Evolutionary conservation across 2,113 vertebrate species (phyloP), one percentile per base, ranked within the genome.

Genomic region (Ptilonorhynchus violaceus): DNA sequence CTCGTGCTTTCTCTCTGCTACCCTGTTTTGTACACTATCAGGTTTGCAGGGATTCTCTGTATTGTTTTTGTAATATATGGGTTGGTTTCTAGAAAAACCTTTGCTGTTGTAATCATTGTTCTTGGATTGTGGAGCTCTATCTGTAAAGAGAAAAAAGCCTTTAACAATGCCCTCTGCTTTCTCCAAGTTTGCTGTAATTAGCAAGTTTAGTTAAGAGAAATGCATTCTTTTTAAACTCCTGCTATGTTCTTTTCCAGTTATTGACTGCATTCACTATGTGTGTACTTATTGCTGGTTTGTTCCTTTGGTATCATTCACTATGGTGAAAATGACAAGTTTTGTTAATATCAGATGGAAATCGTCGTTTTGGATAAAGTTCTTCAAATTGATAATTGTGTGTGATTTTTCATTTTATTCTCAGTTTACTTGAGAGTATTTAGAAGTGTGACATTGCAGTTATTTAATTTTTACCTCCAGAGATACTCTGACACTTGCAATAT

Each of bases 331-430:
- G 63, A 97, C 59, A 68, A 47, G 31, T 52, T 96, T 97, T 97
- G 95, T 96, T 93, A 87, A 63, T 53, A 91, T 74, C 14, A 2
- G 75, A 62, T 69, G 73, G 81, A 90, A 55, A 3, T 72, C 41
- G 95, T 95, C 80, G 14, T 89, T 95, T 97, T 97, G 93, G 66
- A 90, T 94, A 95, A 88, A 97, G 96, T 62, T 85, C 73, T 89
- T 82, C 70, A 92, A 96, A 81, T 37, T 91, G 33, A 89, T 78
- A 44, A 35, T 37, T 17, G 19, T 2, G 50, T 92, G 41, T 55
- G 74, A 41, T 81, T 85, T 96, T 95, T 92, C 13, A 28, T 89
- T 97, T 94, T 70, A 27, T 69, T 91, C 63, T 93, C 18, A 24
- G n/a, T 85, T 69, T 85, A 66, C 35, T 8, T 63, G 25, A 77